Percentiles rank a stretch among this genome's conserved stretches.
These are phyloP conservation scores for Manis pentadactyla DNA, from an alignment of 2,797 vertebrate species.

Conservation along the genomic window DNA sequence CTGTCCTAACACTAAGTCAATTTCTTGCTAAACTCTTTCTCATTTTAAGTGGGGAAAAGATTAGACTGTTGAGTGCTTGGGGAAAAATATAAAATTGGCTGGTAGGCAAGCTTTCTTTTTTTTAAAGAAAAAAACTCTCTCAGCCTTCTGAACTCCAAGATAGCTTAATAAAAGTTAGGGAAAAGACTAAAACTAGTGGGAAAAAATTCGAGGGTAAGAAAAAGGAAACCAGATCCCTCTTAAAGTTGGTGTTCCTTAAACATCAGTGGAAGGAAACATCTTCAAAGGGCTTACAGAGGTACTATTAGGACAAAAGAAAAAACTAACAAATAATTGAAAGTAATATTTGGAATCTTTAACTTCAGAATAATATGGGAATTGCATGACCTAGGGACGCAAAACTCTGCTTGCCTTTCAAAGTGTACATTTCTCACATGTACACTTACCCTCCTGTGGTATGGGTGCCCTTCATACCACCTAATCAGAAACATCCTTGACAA, in stretches of 20 bases:
- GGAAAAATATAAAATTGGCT: constrained; percentile 75
- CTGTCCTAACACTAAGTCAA: constrained; percentile 74
- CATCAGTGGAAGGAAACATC: neutral
- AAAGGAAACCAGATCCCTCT: constrained; percentile 54
- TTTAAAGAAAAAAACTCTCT: constrained; percentile 60
- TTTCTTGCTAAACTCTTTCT: constrained; percentile 82
- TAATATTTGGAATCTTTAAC: neutral
- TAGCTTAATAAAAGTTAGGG: constrained; percentile 64
- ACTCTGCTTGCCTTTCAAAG: neutral
- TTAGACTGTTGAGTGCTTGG: constrained; percentile 72
- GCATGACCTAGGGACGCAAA: neutral
- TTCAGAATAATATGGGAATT: neutral
- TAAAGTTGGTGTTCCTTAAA: constrained; percentile 53
- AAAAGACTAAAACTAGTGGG: constrained; percentile 45
- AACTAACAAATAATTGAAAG: constrained; percentile 32
- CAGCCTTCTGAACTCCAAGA: constrained; percentile 75
- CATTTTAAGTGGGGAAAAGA: constrained; percentile 79
- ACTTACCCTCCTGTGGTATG: neutral
- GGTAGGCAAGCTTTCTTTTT: constrained; percentile 74
- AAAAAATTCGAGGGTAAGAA: neutral
- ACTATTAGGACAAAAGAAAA: neutral
- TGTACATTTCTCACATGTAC: neutral
- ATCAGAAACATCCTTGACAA: neutral
- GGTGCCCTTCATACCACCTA: neutral
- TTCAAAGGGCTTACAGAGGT: neutral